phyloP scores from a whole-genome alignment of 2,797 vertebrate species.

The Nannoperca obscura region DNA sequence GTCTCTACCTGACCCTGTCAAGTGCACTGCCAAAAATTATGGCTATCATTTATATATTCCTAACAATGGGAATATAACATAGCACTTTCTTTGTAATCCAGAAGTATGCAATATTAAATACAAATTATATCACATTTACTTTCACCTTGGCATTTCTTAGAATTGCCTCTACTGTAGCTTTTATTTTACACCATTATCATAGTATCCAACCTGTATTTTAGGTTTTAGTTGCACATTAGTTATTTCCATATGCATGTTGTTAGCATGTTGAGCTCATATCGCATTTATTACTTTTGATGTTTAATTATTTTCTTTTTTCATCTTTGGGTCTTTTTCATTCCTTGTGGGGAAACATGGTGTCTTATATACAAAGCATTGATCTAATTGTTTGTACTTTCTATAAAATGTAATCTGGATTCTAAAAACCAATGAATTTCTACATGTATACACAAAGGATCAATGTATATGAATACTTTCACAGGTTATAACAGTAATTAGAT shows the following conservation, averaged over 20 bases:
- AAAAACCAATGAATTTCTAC: neutral
- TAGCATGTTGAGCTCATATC: constrained; percentile 1
- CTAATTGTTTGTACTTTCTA: constrained; percentile 39
- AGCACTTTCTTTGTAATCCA: constrained; percentile 51
- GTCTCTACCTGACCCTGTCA: neutral
- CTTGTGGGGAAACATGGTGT: constrained; percentile 8
- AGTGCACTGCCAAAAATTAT: constrained; percentile 15
- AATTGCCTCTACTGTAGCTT: constrained; percentile 1
- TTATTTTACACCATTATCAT: constrained; percentile 16
- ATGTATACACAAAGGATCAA: neutral
- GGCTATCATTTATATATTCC: constrained; percentile 1
- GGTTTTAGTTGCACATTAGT: constrained; percentile 15
- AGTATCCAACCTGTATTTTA: neutral
- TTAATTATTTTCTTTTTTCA: constrained; percentile 22
- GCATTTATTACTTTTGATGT: constrained; percentile 24
- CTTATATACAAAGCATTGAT: constrained; percentile 37
- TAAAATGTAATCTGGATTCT: constrained; percentile 1
- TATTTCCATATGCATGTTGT: constrained; percentile 20
- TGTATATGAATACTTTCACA: neutral
- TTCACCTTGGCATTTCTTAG: neutral
- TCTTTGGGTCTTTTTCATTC: constrained; percentile 27
- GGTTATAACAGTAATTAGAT: too few species aligned
- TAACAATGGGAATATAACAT: neutral
- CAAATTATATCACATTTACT: constrained; percentile 10
- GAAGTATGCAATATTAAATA: constrained; percentile 20